These are phyloP conservation scores for Otolemur crassicaudatus DNA, from an alignment of 2,797 vertebrate species.

Conservation along the genomic window DNA sequence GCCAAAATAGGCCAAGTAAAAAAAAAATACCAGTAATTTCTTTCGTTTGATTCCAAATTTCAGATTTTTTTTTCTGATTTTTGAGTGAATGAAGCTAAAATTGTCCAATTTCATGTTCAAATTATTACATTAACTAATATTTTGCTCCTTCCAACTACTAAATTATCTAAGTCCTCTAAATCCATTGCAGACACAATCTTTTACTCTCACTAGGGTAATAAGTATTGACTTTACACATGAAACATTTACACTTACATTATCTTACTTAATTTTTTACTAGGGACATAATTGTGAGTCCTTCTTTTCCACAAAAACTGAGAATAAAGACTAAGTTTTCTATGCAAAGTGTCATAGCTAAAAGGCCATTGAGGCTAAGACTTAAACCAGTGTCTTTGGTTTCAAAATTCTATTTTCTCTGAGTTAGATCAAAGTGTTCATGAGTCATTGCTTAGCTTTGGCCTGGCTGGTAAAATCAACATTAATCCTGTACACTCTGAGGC, in stretches of 20 bases:
- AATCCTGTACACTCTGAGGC: rapidly evolving
- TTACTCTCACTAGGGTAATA: not conserved
- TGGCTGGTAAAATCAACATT: not conserved
- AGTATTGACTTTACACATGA: not conserved
- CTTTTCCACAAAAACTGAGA: not conserved
- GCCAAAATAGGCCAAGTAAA: not conserved
- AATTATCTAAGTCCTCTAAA: not conserved
- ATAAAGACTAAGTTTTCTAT: not conserved
- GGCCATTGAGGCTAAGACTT: not conserved
- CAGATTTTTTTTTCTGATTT: not conserved
- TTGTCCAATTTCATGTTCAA: not conserved
- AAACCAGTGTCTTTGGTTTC: not conserved
- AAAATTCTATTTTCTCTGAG: not conserved
- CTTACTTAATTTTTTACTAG: conserved; percentile 24
- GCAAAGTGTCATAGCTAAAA: not conserved
- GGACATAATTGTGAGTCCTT: not conserved
- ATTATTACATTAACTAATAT: not conserved
- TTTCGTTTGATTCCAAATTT: not conserved
- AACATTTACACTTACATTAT: not conserved
- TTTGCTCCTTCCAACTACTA: not conserved
- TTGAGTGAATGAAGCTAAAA: not conserved
- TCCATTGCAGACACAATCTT: not conserved
- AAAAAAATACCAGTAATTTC: not conserved
- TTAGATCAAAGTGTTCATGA: not conserved
- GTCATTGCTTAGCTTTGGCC: not conserved